Evolutionary conservation across 2,888 invertebrate species (phyloP).

Genomic region (Hemicrepidius hirtus): DNA sequence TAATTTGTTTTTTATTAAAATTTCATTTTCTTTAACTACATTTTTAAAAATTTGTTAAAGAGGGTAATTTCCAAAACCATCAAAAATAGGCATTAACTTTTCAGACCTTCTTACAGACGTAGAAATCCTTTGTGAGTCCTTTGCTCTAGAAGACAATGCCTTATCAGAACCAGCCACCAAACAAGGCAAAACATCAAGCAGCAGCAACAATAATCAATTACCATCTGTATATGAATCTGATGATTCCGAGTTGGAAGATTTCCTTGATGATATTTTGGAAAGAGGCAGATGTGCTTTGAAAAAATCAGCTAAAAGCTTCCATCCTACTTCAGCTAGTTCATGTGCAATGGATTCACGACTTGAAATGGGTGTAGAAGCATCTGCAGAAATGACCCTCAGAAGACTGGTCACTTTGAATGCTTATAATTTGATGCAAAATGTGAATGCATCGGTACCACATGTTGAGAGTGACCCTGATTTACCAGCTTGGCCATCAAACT

Average conservation of each 20-base stretch:
- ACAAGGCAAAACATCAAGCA: slow-evolving; percentile 59
- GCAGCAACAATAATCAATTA: slow-evolving; percentile 71
- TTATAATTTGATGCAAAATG: slow-evolving; percentile 65
- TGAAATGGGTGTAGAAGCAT: slow-evolving; percentile 86
- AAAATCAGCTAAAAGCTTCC: slow-evolving; percentile 56
- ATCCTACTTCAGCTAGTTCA: slow-evolving; percentile 70
- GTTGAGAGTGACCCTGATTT: slow-evolving; percentile 69
- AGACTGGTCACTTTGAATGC: slow-evolving; percentile 70
- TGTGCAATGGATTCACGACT: slow-evolving; percentile 85
- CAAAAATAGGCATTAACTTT: slow-evolving; percentile 45
- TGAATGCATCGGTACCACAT: slow-evolving; percentile 68
- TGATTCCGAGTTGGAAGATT: slow-evolving; percentile 88
- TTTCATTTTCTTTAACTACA: background rate
- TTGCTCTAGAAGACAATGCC: slow-evolving; percentile 62
- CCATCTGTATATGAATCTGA: slow-evolving; percentile 87
- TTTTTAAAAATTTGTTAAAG: background rate
- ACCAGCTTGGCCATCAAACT: slow-evolving; percentile 71
- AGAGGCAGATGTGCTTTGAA: slow-evolving; percentile 75
- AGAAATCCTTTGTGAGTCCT: slow-evolving; percentile 63
- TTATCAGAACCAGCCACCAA: slow-evolving; percentile 55
- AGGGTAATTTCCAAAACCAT: slow-evolving; percentile 5
- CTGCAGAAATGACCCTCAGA: slow-evolving; percentile 84
- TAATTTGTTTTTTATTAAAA: background rate
- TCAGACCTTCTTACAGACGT: slow-evolving; percentile 63
- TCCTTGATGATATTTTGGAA: slow-evolving; percentile 81